Evolutionary conservation across 2,888 invertebrate species (phyloP), one percentile per base, ranked within the genome.

Genomic region (Neoascia interrupta): DNA sequence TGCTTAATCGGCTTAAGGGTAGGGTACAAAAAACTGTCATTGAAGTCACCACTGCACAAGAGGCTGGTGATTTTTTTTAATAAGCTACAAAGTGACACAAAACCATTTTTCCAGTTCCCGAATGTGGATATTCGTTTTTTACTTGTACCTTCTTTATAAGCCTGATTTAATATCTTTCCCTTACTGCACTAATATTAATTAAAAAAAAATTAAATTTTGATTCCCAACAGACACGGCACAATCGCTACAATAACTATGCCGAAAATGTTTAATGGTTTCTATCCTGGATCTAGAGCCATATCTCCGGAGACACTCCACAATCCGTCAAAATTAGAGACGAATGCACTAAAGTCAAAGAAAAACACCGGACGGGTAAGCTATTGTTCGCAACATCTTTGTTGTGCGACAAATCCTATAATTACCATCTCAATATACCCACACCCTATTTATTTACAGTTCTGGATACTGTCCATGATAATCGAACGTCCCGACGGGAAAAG

Each of bases 401-500:
- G n/a, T n/a, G n/a, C n/a, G n/a, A n/a, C n/a, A n/a, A n/a, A n/a
- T n/a, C n/a, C n/a, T n/a, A n/a, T n/a, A n/a, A n/a, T n/a, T n/a
- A n/a, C n/a, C n/a, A n/a, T n/a, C n/a, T n/a, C n/a, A n/a, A n/a
- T n/a, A n/a, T n/a, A n/a, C n/a, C n/a, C n/a, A n/a, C n/a, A n/a
- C n/a, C n/a, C n/a, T n/a, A n/a, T n/a, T n/a, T 34, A 34, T 73
- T 47, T 34, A 34, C 72, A 87, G 87, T 85, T 86, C 81, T 86
- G 86, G 85, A 84, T 87, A 85, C 82, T 87, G 81, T 87, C 87
- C 18, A 86, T 87, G 87, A 85, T 87, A 82, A 87, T 87, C 80
- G 87, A 87, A 75, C 85, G 86, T 15, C 84, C 85, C 83, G 85
- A 84, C 81, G 80, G 80, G 26, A 80, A 68, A 45, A 85, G 85